Evolutionary conservation across 2,888 invertebrate species (phyloP).

Genomic region (Thereva nobilitata): DNA sequence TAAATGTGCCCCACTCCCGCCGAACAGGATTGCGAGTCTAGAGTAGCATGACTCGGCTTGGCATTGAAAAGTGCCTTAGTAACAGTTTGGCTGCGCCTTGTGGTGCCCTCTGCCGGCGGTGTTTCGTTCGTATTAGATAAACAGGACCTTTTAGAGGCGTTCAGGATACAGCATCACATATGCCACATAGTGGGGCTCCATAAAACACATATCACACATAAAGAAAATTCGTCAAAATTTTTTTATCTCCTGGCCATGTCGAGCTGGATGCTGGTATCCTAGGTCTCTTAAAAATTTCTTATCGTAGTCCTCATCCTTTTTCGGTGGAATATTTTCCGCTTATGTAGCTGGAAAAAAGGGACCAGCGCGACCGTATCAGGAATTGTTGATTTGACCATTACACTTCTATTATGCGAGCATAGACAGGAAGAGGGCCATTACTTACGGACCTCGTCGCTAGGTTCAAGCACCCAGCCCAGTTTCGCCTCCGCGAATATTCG

Average conservation of each 20-base stretch:
- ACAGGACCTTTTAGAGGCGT: too few relatives aligned
- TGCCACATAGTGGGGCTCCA: too few relatives aligned
- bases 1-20: too few relatives aligned
- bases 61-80: too few relatives aligned
- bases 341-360: background rate
- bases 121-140: too few relatives aligned
- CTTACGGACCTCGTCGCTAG: slow-evolving; percentile 5
- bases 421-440: slow-evolving; percentile 27
- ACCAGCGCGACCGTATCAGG: slow-evolving; percentile 3
- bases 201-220: too few relatives aligned
- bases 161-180: too few relatives aligned
- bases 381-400: slow-evolving; percentile 16
- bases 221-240: slow-evolving; percentile 9
- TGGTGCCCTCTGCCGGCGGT: too few relatives aligned
- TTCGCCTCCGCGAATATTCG: slow-evolving; percentile 39
- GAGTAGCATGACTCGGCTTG: too few relatives aligned
- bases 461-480: slow-evolving; percentile 28
- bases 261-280: slow-evolving; percentile 9
- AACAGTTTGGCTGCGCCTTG: too few relatives aligned
- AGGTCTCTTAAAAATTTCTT: slow-evolving; percentile 21
- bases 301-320: slow-evolving; percentile 26
- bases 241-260: background rate
- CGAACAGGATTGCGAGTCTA: too few relatives aligned
- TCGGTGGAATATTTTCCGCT: background rate
- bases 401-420: background rate